phyloP scores from a whole-genome alignment of 2,113 vertebrate genomes.

The Onychostoma macrolepis region DNA sequence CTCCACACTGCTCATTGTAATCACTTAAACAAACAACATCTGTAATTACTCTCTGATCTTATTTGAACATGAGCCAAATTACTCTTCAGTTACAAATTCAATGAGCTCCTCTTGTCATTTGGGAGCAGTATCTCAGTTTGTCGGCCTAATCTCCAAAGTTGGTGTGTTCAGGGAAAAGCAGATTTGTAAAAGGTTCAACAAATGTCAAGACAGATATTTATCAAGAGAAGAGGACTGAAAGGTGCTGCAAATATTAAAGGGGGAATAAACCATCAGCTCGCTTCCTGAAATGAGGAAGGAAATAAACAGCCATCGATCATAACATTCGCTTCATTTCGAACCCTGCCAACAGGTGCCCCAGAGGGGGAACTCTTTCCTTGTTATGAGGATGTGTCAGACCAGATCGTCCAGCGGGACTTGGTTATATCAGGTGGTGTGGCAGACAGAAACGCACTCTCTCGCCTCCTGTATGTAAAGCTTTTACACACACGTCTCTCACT shows the following conservation, averaged over 20 bases:
- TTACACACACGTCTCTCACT: conserved; percentile 18
- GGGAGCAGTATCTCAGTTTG: conserved; percentile 9
- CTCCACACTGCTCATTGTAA: neutral
- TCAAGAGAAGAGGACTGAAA: conserved; percentile 6
- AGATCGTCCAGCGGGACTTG: neutral
- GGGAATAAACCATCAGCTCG: conserved; percentile 11
- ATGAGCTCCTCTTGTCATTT: conserved; percentile 11
- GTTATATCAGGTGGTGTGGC: conserved; percentile 2
- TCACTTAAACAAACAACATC: conserved; percentile 41
- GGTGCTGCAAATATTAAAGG: conserved; percentile 20
- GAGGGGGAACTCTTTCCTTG: conserved; percentile 34
- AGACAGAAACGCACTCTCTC: neutral
- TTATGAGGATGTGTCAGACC: conserved; percentile 42
- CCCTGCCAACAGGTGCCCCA: conserved; percentile 11
- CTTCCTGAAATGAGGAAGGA: conserved; percentile 16
- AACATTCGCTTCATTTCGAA: conserved; percentile 2
- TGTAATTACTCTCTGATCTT: conserved; percentile 29
- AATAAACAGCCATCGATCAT: conserved; percentile 41
- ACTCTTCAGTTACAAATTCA: conserved; percentile 35
- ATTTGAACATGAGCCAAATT: conserved; percentile 42
- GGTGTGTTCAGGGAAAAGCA: neutral
- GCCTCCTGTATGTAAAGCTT: neutral
- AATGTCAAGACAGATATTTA: conserved; percentile 38
- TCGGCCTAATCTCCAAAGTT: neutral
- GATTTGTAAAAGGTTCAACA: conserved; percentile 34